Conservation (phyloP, 2,113 vertebrate genomes). For the Suncus etruscus region DNA sequence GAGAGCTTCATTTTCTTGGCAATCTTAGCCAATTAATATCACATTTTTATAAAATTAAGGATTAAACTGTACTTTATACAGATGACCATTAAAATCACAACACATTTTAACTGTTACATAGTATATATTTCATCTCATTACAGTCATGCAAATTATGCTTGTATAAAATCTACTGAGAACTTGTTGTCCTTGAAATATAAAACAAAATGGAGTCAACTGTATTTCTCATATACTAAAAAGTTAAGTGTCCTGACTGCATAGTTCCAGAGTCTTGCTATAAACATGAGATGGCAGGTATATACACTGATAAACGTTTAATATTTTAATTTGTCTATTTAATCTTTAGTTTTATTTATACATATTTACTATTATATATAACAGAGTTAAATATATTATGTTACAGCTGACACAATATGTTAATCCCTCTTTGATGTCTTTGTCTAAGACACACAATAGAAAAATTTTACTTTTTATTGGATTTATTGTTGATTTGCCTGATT, state of each 20-base stretch:
- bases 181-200: neutral
- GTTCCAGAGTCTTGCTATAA: neutral
- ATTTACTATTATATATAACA: neutral
- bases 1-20: constrained; percentile 83
- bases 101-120: constrained; percentile 76
- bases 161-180: neutral
- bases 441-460: rapidly evolving
- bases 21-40: constrained; percentile 82
- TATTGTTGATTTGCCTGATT: neutral
- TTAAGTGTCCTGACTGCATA: neutral
- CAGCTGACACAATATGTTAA: neutral
- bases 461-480: neutral
- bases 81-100: constrained; percentile 64
- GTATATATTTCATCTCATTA: constrained; percentile 63
- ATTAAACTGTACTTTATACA: constrained; percentile 69
- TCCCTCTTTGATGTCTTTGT: neutral
- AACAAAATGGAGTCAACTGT: neutral
- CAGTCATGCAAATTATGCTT: neutral
- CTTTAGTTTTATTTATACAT: neutral
- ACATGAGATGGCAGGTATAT: too few relatives aligned
- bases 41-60: constrained; percentile 76
- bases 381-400: neutral
- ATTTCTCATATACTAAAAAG: neutral
- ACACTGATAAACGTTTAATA: neutral
- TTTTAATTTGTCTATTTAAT: neutral